These are phyloP conservation scores for Escarpia spicata DNA, from an alignment of 2,888 invertebrate species.

Conservation along the genomic window DNA sequence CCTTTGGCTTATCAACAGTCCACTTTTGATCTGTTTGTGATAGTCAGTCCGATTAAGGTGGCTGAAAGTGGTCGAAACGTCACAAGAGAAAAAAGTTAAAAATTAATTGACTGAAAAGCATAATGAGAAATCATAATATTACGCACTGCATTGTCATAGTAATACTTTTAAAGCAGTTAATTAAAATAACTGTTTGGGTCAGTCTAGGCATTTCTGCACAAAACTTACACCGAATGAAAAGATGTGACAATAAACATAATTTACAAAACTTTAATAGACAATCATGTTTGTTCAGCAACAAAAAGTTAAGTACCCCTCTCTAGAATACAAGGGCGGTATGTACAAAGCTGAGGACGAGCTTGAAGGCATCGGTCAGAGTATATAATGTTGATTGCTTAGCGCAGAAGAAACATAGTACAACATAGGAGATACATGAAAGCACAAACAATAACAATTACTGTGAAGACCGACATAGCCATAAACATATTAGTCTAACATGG, in stretches of 20 bases:
- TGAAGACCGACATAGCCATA: not conserved
- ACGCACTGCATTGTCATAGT: not conserved
- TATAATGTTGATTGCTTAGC: not conserved
- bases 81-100: too few species aligned
- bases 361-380: not conserved
- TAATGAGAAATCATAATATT: too few species aligned
- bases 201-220: not conserved
- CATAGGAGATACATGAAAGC: not conserved
- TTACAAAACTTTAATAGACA: slow-evolving; percentile 16
- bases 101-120: too few species aligned
- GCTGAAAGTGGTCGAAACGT: too few species aligned
- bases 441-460: not conserved
- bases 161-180: not conserved
- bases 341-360: not conserved
- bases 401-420: not conserved
- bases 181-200: not conserved
- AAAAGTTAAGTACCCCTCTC: not conserved
- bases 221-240: not conserved
- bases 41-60: too few species aligned
- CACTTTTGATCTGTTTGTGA: too few species aligned
- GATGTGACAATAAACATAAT: not conserved
- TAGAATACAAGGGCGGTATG: not conserved
- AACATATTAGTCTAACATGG: not conserved
- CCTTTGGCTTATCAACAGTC: too few species aligned
- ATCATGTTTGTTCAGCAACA: not conserved